Percentiles rank a stretch among this genome's conserved stretches.
phyloP scores from a whole-genome alignment of 2,797 vertebrate genomes.

The Muscicapa striata region DNA sequence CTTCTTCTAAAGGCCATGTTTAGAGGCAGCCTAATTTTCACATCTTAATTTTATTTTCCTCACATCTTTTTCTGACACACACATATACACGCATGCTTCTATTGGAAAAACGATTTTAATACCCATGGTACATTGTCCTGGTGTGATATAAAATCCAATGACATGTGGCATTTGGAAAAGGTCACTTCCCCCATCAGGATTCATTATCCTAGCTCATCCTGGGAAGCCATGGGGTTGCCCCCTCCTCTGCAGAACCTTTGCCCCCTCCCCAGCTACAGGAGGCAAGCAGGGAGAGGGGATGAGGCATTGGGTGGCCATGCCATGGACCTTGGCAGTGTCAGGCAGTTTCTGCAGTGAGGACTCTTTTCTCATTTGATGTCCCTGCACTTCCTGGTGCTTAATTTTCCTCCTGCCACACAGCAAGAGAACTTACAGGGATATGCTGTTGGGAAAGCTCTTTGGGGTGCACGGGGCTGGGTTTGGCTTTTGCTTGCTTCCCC shows the following conservation, averaged over 20 bases:
- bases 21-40: constrained; percentile 53
- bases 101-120: constrained; percentile 98
- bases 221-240: constrained; percentile 52
- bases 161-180: constrained; percentile 99
- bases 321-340: neutral
- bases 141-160: constrained; percentile 99
- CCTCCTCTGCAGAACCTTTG: constrained; percentile 18
- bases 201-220: constrained; percentile 80
- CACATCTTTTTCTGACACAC: constrained; percentile 77
- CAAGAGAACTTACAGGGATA: neutral
- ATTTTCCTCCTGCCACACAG: neutral
- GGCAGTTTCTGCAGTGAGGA: neutral
- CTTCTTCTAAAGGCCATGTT: neutral
- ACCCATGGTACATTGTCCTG: constrained; percentile 97
- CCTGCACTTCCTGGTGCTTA: neutral
- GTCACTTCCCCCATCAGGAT: constrained; percentile 92
- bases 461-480: accelerated
- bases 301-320: neutral
- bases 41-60: constrained; percentile 84
- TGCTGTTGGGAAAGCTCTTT: neutral
- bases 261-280: neutral
- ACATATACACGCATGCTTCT: constrained; percentile 85
- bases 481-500: neutral
- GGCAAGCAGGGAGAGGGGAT: neutral
- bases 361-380: neutral